Evolutionary conservation across 1,140 invertebrate genomes (phyloP).

Genomic region (Cotesia chilonis): DNA sequence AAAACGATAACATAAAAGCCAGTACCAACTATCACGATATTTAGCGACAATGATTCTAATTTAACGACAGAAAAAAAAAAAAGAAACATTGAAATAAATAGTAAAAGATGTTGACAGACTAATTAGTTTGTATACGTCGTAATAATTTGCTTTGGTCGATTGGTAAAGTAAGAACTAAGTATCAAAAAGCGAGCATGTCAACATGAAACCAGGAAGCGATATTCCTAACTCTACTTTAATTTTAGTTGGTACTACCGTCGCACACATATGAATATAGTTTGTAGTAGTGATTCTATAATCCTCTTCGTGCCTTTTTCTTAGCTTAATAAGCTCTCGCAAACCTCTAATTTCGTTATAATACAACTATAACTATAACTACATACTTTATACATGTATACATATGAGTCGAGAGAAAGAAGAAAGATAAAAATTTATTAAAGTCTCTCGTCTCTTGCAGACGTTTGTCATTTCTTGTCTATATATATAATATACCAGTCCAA

Average conservation of each 20-base stretch:
- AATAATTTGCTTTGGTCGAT: slow-evolving; percentile 32
- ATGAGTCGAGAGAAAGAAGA: neutral
- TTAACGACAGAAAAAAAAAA: slow-evolving; percentile 20
- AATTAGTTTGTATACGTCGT: slow-evolving; percentile 48
- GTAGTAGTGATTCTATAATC: neutral
- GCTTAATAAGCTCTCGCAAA: slow-evolving; percentile 33
- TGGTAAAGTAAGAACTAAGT: no score
- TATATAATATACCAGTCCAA: slow-evolving; percentile 11
- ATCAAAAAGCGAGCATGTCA: no score
- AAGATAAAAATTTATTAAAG: neutral
- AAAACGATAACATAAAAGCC: no score
- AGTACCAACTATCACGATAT: no score
- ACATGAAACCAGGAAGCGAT: no score
- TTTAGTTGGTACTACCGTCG: neutral
- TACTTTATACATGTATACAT: slow-evolving; percentile 4
- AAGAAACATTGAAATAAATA: slow-evolving; percentile 41
- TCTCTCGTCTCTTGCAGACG: neutral
- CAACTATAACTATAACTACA: neutral
- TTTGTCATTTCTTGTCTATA: slow-evolving; percentile 16
- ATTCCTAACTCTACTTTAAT: neutral
- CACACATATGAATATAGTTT: no score
- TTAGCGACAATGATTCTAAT: no score
- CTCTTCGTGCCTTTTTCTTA: slow-evolving; percentile 20
- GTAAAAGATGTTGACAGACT: slow-evolving; percentile 51
- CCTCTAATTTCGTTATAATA: slow-evolving; percentile 32